A percentile compares a stretch with the other conserved stretches of the same genome.
Conservation (phyloP, 2,113 vertebrate species). For the Phalacrocorax brasilianus region DNA sequence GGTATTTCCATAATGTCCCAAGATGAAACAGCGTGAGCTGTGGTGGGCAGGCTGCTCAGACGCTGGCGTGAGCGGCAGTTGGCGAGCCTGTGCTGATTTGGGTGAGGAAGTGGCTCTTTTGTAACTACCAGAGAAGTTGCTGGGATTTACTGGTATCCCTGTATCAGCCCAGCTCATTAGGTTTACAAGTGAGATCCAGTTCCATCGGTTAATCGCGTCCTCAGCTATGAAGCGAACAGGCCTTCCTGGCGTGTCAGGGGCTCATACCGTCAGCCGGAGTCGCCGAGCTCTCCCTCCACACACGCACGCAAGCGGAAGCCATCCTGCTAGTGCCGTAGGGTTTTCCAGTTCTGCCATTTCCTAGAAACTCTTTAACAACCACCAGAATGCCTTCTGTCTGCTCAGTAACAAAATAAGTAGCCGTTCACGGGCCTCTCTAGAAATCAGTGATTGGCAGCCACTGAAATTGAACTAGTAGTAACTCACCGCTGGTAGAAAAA, state of each 20-base stretch:
- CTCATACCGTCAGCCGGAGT: background rate
- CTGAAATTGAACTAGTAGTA: conserved; percentile 50
- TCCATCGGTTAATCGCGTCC: background rate
- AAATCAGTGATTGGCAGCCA: conserved; percentile 44
- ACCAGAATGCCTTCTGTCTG: conserved; percentile 14
- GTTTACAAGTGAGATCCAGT: background rate
- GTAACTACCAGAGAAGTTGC: background rate
- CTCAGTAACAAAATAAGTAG: conserved; percentile 20
- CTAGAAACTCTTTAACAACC: conserved; percentile 34
- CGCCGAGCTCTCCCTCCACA: background rate
- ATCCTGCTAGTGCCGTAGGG: background rate
- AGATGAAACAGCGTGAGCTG: background rate
- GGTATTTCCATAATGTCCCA: background rate
- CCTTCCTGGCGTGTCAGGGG: background rate
- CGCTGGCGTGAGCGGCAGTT: background rate
- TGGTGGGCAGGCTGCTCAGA: background rate
- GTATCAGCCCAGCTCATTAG: background rate
- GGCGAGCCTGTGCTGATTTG: background rate
- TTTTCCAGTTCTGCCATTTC: conserved; percentile 38
- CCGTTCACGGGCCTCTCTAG: conserved; percentile 23
- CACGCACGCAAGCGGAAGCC: background rate
- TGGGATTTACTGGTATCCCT: background rate
- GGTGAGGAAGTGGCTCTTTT: background rate
- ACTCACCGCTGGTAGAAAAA: background rate
- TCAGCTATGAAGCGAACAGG: background rate